A percentile compares a stretch with the other conserved stretches of the same genome.
These are phyloP conservation scores for Oryzias melastigma DNA, from an alignment of 2,113 vertebrate genomes.

Conservation along the genomic window DNA sequence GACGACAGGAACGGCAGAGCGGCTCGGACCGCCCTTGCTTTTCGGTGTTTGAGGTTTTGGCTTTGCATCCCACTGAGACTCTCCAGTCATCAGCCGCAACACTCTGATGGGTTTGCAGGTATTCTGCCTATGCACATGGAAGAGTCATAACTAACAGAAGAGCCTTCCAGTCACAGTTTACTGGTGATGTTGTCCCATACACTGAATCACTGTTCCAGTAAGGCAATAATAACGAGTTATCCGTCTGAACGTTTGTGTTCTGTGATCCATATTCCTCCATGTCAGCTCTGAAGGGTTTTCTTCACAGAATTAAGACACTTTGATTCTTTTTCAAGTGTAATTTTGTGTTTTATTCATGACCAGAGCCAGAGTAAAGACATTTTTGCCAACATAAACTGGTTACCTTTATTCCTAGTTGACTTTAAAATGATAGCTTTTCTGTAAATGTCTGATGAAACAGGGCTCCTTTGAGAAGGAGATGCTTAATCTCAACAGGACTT, in stretches of 20 bases:
- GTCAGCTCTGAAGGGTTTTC: neutral
- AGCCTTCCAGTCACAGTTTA: constrained; percentile 5
- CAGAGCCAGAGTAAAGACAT: no score
- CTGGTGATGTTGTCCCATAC: constrained; percentile 13
- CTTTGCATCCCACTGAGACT: constrained; percentile 5
- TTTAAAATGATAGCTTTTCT: no score
- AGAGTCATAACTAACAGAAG: constrained; percentile 14
- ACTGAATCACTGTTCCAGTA: constrained; percentile 67
- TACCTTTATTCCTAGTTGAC: no score
- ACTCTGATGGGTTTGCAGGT: constrained; percentile 37
- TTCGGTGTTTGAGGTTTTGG: constrained; percentile 59
- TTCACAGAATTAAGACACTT: neutral
- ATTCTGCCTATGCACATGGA: constrained; percentile 16
- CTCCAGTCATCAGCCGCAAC: constrained; percentile 24
- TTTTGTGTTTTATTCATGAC: no score
- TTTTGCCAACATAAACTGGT: no score
- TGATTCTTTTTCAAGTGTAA: no score
- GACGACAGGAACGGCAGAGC: constrained; percentile 29
- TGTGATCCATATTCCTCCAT: neutral
- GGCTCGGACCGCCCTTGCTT: constrained; percentile 23
- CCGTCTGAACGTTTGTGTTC: neutral
- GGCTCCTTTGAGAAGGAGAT: no score
- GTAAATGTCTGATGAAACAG: no score
- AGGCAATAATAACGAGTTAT: constrained; percentile 17
- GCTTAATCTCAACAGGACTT: no score